Evolutionary conservation across 2,113 vertebrate species (phyloP).

Genomic region (Gnathonemus longibarbis): DNA sequence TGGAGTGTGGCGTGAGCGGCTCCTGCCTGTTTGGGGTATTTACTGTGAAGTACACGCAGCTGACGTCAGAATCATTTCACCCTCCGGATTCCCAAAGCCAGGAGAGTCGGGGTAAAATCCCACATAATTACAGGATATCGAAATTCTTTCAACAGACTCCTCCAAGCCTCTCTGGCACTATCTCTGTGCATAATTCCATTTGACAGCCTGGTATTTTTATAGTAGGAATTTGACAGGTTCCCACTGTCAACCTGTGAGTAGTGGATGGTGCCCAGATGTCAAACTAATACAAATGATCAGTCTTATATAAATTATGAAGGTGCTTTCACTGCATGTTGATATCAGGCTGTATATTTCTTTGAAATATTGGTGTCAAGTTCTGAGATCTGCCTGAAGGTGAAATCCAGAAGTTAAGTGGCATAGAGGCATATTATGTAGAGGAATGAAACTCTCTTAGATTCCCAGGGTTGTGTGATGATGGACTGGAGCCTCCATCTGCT

Average conservation of each 20-base stretch:
- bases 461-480: background rate
- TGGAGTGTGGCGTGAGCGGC: background rate
- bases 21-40: background rate
- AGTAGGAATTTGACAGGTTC: background rate
- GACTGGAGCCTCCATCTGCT: background rate
- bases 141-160: background rate
- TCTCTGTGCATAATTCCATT: background rate
- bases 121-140: background rate
- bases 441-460: background rate
- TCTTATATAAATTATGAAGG: background rate
- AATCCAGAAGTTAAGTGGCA: background rate
- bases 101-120: background rate
- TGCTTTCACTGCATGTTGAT: background rate
- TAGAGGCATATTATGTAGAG: background rate
- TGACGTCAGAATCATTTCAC: background rate
- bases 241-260: background rate
- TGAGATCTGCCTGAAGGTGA: background rate
- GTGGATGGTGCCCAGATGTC: background rate
- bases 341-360: background rate
- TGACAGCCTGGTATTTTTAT: conserved; percentile 8
- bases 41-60: background rate
- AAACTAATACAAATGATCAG: background rate
- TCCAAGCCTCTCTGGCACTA: background rate
- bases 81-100: background rate
- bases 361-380: background rate